Base-by-base conservation (phyloP, 64 coral and sea anemone species). In the Porites australiensis region DNA sequence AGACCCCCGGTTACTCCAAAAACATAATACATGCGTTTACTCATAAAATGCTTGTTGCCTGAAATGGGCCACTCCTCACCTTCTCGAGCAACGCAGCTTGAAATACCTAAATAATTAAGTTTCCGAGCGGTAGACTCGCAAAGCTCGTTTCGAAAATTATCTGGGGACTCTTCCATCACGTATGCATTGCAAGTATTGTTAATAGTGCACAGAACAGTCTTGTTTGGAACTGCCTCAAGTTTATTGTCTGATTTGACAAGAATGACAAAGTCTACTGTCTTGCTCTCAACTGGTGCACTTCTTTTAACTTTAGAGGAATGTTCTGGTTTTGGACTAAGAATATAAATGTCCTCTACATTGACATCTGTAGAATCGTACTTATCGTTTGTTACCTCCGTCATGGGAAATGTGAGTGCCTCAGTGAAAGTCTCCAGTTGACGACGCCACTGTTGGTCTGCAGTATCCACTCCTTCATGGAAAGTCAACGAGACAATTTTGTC, bases 401-500 rank as follows among this genome's bases (percentile, higher is more conserved):
- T 23, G 15, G 20, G n/a, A 47, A 70, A 91, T 11, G 9, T 18
- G n/a, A 61, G 19, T 13, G 10, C 8, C 20, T 23, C 23, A 16
- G 83, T 23, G 4, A 48, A 75, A 2, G 5, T 5, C 59, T 91
- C 66, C 9, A 91, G 13, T 27, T 16, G 16, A 45, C 53, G 73
- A 13, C 82, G 64, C 78, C 78, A 83, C 7, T 74, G 13, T 4
- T 7, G 9, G 23, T 18, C 50, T 5, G 89, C 74, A 13, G 65
- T 91, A 13, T 77, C 16, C 27, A 60, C 79, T 8, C 19, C 22
- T 22, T 91, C 54, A 3, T 27, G 64, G 27, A 96, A 80, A 4
- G 23, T 5, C 20, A 96, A 45, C 10, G 50, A 74, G 7, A 96
- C 83, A 63, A 81, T 57, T 4, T 19, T 14, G 61, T 44, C 86